phyloP scores from a whole-genome alignment of 2,888 invertebrate species.

The Tetragonisca angustula region DNA sequence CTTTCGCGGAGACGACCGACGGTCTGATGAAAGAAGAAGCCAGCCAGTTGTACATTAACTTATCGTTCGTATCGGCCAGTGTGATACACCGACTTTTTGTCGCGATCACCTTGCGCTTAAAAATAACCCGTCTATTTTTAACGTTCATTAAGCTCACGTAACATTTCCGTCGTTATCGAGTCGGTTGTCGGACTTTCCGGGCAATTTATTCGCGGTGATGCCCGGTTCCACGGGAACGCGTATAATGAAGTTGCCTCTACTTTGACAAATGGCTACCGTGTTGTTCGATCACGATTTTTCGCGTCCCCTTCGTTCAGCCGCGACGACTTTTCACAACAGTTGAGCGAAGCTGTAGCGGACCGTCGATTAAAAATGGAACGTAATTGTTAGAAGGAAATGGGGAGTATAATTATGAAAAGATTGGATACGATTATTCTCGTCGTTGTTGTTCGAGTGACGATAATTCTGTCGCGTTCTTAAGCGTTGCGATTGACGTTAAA shows the following conservation, averaged over 20 bases:
- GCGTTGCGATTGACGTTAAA: too few relatives aligned
- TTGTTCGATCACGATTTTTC: background rate
- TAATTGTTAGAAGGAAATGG: too few relatives aligned
- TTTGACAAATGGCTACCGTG: background rate
- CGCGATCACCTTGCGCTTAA: slow-evolving; percentile 43
- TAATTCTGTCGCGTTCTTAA: too few relatives aligned
- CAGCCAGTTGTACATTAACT: background rate
- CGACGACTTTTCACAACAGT: too few relatives aligned
- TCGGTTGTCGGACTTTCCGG: slow-evolving; percentile 19
- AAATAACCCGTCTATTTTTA: slow-evolving; percentile 48
- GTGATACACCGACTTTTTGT: slow-evolving; percentile 31
- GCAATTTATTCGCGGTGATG: slow-evolving; percentile 17
- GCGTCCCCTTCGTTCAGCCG: background rate
- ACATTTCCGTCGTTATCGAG: slow-evolving; percentile 22
- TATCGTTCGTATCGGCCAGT: background rate
- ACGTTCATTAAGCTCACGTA: slow-evolving; percentile 36
- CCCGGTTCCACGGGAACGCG: background rate
- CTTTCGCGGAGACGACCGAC: background rate
- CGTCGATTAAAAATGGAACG: too few relatives aligned
- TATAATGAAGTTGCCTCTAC: background rate
- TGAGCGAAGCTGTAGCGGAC: background rate
- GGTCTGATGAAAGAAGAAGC: background rate
- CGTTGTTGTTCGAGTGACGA: too few relatives aligned
- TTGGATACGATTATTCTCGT: too few relatives aligned
- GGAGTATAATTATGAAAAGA: too few relatives aligned